Percentiles rank a stretch among this genome's conserved stretches.
Evolutionary conservation across 30 jellyfish, hydroid and myxozoan species (phyloP).

Genomic region (Morbakka virulenta): DNA sequence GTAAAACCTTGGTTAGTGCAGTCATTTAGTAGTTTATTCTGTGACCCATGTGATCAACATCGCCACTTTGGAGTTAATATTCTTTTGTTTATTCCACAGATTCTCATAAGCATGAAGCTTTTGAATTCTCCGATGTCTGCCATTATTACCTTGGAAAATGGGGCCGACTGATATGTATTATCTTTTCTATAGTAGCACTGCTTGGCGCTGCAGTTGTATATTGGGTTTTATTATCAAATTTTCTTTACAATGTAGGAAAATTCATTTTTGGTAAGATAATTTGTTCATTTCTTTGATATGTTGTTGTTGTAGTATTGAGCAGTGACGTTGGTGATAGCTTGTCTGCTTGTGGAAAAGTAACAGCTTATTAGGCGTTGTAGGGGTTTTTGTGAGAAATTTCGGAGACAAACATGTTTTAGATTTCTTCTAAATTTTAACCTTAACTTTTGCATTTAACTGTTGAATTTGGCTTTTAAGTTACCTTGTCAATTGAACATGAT

Average conservation of each 20-base stretch:
- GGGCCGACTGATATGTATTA: slow-evolving; percentile 55
- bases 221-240: slow-evolving; percentile 88
- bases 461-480: no score
- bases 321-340: neutral
- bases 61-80: no score
- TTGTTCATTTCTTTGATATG: neutral
- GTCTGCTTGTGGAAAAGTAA: no score
- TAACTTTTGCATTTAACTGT: no score
- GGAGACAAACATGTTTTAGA: no score
- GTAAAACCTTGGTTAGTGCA: no score
- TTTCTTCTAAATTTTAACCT: no score
- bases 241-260: slow-evolving; percentile 78
- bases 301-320: neutral
- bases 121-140: slow-evolving; percentile 90
- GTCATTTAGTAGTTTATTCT: no score
- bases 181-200: slow-evolving; percentile 76
- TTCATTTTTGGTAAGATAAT: slow-evolving; percentile 65
- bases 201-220: slow-evolving; percentile 87
- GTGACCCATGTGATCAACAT: no score
- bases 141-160: slow-evolving; percentile 72
- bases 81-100: slow-evolving; percentile 13
- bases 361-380: no score
- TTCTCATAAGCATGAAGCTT: slow-evolving; percentile 47
- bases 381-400: no score
- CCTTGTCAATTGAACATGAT: no score